Conservation (phyloP, 2,888 invertebrate genomes). For the Tridacna gigas region DNA sequence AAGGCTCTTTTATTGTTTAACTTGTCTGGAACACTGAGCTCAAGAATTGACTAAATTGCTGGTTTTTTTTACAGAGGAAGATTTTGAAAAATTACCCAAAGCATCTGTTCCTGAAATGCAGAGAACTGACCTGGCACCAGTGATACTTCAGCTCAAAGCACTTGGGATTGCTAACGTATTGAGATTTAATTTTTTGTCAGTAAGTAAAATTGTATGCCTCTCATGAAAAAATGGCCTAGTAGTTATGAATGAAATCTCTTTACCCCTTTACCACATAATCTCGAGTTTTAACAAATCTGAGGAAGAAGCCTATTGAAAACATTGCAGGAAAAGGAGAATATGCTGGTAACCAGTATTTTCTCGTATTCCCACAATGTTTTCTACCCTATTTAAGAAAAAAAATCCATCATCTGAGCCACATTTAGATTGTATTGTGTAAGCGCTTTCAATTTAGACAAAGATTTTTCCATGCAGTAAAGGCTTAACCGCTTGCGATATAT, state of each 20-base stretch:
- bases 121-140: constrained; percentile 93
- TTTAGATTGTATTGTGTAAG: too few relatives aligned
- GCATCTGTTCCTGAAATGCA: constrained; percentile 96
- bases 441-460: too few relatives aligned
- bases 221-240: not conserved
- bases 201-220: constrained; percentile 63
- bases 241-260: not conserved
- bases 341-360: too few relatives aligned
- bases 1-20: too few relatives aligned
- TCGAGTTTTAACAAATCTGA: not conserved
- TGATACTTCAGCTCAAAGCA: constrained; percentile 95
- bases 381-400: too few relatives aligned
- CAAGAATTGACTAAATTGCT: too few relatives aligned
- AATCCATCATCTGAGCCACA: too few relatives aligned
- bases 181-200: constrained; percentile 94
- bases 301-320: not conserved
- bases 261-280: not conserved
- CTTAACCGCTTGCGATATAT: too few relatives aligned
- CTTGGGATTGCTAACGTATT: constrained; percentile 96
- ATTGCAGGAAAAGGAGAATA: not conserved
- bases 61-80: constrained; percentile 87
- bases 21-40: too few relatives aligned
- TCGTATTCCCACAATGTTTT: too few relatives aligned
- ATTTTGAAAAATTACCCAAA: constrained; percentile 89
- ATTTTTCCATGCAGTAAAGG: too few relatives aligned